Percentiles rank a stretch among this genome's conserved stretches.
These are phyloP conservation scores for Pantherophis vulpinus DNA, from an alignment of 2,797 vertebrate species.

Conservation along the genomic window DNA sequence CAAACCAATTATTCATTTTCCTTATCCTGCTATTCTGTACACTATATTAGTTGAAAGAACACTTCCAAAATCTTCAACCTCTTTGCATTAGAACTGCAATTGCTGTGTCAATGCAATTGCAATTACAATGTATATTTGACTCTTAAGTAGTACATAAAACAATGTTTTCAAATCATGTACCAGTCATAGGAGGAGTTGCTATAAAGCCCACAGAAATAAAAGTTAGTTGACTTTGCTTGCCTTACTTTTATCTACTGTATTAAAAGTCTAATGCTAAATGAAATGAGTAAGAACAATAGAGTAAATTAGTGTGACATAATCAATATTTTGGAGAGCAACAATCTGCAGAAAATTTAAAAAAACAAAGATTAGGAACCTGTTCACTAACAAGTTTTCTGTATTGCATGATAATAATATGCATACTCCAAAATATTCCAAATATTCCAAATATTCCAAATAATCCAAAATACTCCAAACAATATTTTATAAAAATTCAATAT, in stretches of 20 bases:
- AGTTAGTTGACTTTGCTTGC: background rate
- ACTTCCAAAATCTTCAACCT: background rate
- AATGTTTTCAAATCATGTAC: background rate
- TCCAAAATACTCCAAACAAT: background rate
- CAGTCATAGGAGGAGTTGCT: background rate
- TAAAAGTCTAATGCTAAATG: background rate
- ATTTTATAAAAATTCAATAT: constrained; percentile 22
- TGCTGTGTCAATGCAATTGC: background rate
- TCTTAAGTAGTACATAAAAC: background rate
- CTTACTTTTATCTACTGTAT: background rate
- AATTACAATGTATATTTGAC: background rate
- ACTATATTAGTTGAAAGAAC: background rate
- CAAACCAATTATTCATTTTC: background rate
- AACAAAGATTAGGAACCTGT: background rate
- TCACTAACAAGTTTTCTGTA: constrained; percentile 10
- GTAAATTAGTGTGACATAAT: background rate
- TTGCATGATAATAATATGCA: constrained; percentile 15
- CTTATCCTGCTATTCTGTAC: background rate
- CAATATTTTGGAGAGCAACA: background rate
- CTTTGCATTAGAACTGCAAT: background rate
- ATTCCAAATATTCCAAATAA: background rate
- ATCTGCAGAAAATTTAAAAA: background rate
- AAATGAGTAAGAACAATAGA: constrained; percentile 7
- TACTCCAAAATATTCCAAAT: constrained; percentile 20
- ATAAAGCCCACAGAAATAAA: background rate